These are phyloP conservation scores for Ypsolopha scabrella DNA, from an alignment of 2,888 invertebrate species.

Conservation along the genomic window DNA sequence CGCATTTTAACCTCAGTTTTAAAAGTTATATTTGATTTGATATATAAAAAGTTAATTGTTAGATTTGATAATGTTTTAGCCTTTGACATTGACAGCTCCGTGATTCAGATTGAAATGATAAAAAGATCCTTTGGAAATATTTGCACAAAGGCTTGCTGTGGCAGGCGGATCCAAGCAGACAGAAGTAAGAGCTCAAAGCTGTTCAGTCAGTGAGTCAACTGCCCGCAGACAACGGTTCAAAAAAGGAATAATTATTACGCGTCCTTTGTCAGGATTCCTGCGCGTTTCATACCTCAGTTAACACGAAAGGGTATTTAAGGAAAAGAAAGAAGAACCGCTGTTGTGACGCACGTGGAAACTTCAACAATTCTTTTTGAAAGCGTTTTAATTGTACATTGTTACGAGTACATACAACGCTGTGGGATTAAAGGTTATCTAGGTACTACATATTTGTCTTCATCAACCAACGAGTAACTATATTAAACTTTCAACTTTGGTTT, in stretches of 20 bases:
- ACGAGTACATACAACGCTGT: no score
- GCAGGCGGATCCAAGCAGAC: background rate
- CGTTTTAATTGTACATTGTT: no score
- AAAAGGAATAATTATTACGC: conserved; percentile 1
- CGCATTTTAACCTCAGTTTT: no score
- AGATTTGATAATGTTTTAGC: no score
- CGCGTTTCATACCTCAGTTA: background rate
- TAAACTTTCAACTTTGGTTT: no score
- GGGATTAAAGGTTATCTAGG: no score
- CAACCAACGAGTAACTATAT: no score
- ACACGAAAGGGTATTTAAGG: conserved; percentile 1
- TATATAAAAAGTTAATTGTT: no score
- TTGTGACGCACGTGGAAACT: background rate
- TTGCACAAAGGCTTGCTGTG: no score
- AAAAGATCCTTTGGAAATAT: background rate
- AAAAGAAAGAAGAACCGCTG: background rate
- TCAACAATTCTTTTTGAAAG: no score
- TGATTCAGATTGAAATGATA: background rate
- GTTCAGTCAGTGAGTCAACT: background rate
- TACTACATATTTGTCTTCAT: no score
- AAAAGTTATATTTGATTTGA: no score
- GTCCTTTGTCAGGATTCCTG: background rate
- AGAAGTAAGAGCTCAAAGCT: background rate
- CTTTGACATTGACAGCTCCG: background rate
- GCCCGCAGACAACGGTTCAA: background rate